These are phyloP conservation scores for Leptosomus discolor DNA, from an alignment of 2,113 vertebrate species.

Conservation along the genomic window DNA sequence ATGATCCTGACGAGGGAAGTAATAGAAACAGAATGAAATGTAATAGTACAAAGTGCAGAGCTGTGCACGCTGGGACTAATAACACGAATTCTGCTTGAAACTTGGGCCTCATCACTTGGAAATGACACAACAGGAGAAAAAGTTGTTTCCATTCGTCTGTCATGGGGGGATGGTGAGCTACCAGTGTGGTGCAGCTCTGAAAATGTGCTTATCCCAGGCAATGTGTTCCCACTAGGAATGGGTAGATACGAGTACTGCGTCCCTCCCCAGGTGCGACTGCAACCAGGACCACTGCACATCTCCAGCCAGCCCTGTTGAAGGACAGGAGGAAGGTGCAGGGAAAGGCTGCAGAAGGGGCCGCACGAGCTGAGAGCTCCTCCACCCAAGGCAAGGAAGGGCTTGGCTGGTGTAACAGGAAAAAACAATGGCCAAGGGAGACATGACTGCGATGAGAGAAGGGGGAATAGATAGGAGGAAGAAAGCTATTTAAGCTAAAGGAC, in stretches of 20 bases:
- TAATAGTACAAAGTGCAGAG: slow-evolving; percentile 9
- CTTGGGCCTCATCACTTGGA: slow-evolving; percentile 27
- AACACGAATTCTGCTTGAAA: not conserved
- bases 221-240: accelerated
- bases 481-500: not conserved
- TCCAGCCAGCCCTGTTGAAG: not conserved
- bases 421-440: not conserved
- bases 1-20: not conserved
- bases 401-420: not conserved
- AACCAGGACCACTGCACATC: not conserved
- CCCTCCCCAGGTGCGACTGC: not conserved
- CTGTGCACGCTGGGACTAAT: not conserved
- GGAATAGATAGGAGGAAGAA: not conserved
- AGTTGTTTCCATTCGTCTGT: not conserved
- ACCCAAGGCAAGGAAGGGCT: accelerated
- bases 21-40: slow-evolving; percentile 28
- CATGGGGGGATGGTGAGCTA: not conserved
- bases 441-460: not conserved
- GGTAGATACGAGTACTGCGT: accelerated
- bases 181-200: not conserved
- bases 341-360: not conserved
- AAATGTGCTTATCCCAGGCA: not conserved
- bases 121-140: not conserved
- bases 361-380: not conserved
- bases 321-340: not conserved